phyloP scores from a whole-genome alignment of 2,113 vertebrate genomes.

The Actinemys pallida region DNA sequence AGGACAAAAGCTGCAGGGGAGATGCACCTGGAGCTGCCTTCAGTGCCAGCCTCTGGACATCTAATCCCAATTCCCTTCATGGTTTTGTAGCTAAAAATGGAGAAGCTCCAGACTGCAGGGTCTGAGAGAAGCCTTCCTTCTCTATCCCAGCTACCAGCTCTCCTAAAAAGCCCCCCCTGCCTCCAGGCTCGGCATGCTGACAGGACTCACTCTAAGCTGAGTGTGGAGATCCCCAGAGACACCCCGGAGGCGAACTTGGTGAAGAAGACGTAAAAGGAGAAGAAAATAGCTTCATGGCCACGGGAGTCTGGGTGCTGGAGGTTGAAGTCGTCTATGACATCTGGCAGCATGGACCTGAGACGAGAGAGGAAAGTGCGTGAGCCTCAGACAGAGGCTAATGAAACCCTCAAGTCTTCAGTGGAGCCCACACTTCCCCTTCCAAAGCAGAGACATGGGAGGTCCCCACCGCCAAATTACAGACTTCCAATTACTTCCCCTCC shows the following conservation, averaged over 20 bases:
- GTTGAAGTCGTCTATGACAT: conserved; percentile 94
- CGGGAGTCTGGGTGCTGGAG: conserved; percentile 85
- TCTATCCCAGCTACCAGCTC: not conserved
- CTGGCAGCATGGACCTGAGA: conserved; percentile 94
- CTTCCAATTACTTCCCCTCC: not conserved
- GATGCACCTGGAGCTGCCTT: not conserved
- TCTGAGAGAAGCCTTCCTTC: too few species aligned
- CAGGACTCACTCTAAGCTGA: conserved; percentile 90
- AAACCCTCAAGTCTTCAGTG: not conserved
- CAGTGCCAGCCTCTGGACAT: rapidly evolving
- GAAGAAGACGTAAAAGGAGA: conserved; percentile 98
- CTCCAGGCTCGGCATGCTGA: not conserved
- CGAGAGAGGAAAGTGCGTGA: rapidly evolving
- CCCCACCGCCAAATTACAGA: not conserved
- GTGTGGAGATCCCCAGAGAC: conserved; percentile 93
- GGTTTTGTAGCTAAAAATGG: not conserved
- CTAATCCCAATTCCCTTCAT: rapidly evolving
- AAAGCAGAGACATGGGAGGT: not conserved
- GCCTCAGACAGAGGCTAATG: too few species aligned
- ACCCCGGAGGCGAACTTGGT: conserved; percentile 94
- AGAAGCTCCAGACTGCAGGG: not conserved
- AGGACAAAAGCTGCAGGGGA: not conserved
- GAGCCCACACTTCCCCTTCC: not conserved
- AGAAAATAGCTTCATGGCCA: conserved; percentile 93
- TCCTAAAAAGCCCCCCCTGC: not conserved